These are phyloP conservation scores for Sylvia atricapilla DNA, from an alignment of 2,113 vertebrate species.

Conservation along the genomic window DNA sequence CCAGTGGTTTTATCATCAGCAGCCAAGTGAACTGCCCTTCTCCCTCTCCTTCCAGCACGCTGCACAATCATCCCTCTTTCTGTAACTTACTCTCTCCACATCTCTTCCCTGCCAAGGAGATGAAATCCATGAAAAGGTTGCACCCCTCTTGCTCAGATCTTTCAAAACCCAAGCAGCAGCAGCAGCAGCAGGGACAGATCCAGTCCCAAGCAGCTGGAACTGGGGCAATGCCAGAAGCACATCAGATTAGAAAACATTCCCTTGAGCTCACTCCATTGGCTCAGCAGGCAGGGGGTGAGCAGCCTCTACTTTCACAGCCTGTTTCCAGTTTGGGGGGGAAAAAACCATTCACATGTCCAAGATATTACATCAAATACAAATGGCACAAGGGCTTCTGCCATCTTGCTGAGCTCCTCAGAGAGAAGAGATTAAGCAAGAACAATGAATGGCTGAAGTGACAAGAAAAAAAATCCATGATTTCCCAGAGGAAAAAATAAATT, in stretches of 20 bases:
- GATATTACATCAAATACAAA: not conserved
- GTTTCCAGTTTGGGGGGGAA: not conserved
- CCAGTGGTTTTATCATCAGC: not conserved
- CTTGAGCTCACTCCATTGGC: not conserved
- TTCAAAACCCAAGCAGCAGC: not conserved
- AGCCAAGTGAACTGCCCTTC: not conserved
- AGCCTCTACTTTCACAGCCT: constrained; percentile 13
- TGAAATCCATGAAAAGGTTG: not conserved
- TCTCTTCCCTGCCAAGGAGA: not conserved
- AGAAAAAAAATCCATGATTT: not conserved
- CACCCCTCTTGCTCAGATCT: not conserved
- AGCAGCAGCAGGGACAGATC: not conserved
- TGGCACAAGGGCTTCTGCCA: not conserved
- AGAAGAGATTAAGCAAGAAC: not conserved
- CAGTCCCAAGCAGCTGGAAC: not conserved
- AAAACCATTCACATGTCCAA: not conserved
- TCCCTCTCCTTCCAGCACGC: not conserved
- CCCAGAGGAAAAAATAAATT: not conserved
- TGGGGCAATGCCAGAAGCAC: not conserved
- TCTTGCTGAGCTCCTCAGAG: not conserved
- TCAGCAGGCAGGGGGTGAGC: not conserved
- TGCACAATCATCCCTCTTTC: not conserved
- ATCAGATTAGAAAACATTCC: not conserved
- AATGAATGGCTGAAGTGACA: not conserved
- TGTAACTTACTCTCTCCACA: not conserved